Conservation (phyloP, 2,797 vertebrate species). For the Betta splendens region DNA sequence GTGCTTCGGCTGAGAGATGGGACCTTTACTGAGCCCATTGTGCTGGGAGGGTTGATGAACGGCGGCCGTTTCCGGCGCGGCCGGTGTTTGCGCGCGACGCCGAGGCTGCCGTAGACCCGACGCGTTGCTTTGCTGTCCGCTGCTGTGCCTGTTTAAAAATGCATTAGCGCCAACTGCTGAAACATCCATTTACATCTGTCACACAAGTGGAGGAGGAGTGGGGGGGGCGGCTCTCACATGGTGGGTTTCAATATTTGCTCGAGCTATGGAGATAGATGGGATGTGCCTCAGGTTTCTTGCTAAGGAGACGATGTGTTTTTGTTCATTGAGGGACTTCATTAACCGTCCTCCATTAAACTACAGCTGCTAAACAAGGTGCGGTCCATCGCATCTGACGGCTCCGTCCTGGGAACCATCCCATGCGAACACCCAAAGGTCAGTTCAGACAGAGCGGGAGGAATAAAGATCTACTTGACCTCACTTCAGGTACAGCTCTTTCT, state of each 20-base stretch:
- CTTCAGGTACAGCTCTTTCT: too few species aligned
- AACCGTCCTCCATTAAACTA: too few species aligned
- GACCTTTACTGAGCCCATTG: conserved; percentile 68
- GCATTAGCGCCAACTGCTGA: conserved; percentile 75
- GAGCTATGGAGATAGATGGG: conserved; percentile 67
- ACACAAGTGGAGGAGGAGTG: conserved; percentile 48
- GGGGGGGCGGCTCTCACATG: conserved; percentile 43
- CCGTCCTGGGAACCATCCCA: too few species aligned
- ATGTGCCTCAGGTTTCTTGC: too few species aligned
- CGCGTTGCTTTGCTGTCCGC: conserved; percentile 71
- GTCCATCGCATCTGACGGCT: too few species aligned
- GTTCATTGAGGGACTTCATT: too few species aligned
- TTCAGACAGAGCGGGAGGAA: too few species aligned
- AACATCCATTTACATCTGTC: conserved; percentile 77
- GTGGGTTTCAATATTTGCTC: conserved; percentile 65
- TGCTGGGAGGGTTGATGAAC: conserved; percentile 73
- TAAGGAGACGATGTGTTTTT: too few species aligned
- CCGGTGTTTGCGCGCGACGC: conserved; percentile 30
- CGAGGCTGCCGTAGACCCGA: conserved; percentile 61
- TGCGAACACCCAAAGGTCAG: too few species aligned
- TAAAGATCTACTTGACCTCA: too few species aligned
- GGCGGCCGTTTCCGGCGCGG: conserved; percentile 65
- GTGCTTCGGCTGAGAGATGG: conserved; percentile 70
- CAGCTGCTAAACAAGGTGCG: too few species aligned
- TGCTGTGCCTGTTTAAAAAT: conserved; percentile 82